Evolutionary conservation across 2,888 invertebrate species (phyloP).

Genomic region (Halictus quadricinctus): DNA sequence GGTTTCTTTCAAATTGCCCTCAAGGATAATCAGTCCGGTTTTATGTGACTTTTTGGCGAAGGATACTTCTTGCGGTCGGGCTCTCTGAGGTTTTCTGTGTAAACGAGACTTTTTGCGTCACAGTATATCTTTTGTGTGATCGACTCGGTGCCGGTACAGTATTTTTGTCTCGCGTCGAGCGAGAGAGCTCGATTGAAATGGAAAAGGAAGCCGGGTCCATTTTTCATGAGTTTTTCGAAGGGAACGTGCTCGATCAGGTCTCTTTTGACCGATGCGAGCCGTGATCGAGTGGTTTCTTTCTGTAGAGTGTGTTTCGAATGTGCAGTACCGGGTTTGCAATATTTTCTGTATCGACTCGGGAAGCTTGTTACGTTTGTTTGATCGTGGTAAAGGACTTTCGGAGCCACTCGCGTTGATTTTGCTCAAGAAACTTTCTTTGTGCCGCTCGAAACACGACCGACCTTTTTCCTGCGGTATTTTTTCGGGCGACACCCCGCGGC

Average conservation of each 20-base stretch:
- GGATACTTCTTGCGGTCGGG: background rate
- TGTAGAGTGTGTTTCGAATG: background rate
- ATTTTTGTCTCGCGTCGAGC: background rate
- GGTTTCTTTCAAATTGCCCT: background rate
- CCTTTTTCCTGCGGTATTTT: background rate
- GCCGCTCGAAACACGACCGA: background rate
- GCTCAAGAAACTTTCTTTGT: background rate
- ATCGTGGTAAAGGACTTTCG: background rate
- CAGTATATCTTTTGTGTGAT: background rate
- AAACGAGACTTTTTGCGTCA: background rate
- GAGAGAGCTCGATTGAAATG: background rate
- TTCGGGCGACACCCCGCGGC: background rate
- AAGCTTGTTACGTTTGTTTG: background rate
- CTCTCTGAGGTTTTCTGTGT: background rate
- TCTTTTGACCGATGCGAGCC: background rate
- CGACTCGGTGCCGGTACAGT: background rate
- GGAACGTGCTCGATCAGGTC: background rate
- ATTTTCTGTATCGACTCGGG: background rate
- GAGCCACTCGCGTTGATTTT: background rate
- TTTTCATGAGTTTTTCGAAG: background rate
- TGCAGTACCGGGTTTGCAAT: background rate
- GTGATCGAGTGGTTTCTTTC: background rate
- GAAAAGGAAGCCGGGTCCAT: background rate
- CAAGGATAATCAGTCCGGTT: slow-evolving; percentile 2
- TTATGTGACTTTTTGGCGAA: background rate